phyloP scores from a whole-genome alignment of 2,888 invertebrate genomes.

The Desoria tigrina region DNA sequence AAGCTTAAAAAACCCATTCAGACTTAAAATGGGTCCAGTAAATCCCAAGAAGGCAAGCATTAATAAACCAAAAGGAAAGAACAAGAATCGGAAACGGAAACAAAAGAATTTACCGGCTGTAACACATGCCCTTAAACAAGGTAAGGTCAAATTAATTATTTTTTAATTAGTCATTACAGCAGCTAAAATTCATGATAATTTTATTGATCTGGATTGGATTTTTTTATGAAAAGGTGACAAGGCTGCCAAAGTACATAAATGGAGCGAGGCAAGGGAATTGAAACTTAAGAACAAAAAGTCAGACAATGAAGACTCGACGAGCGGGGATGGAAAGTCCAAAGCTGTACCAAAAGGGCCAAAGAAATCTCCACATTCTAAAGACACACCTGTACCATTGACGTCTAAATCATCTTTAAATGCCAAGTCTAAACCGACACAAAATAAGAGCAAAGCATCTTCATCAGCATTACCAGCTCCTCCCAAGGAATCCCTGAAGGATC shows the following conservation, averaged over 20 bases:
- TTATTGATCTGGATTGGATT: no score
- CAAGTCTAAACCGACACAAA: background rate
- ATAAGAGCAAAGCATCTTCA: background rate
- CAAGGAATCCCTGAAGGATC: constrained; percentile 59
- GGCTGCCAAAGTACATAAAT: background rate
- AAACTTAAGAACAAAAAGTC: background rate
- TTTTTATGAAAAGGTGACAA: constrained; percentile 1
- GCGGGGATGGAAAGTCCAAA: background rate
- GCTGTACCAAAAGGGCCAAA: no score
- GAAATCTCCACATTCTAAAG: no score
- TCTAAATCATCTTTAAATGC: background rate
- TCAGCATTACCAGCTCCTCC: background rate
- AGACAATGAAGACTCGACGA: background rate
- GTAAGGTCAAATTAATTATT: no score
- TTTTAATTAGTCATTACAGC: background rate
- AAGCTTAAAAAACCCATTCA: no score
- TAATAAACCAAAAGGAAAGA: constrained; percentile 2
- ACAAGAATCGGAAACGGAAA: constrained; percentile 24
- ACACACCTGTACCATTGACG: no score
- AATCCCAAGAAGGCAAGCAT: no score
- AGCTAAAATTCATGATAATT: no score
- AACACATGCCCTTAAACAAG: no score
- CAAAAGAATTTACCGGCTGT: constrained; percentile 30
- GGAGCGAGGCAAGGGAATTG: background rate
- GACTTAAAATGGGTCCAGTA: no score